phyloP scores from a whole-genome alignment of 2,888 invertebrate species.

The Synergus umbraculus region DNA sequence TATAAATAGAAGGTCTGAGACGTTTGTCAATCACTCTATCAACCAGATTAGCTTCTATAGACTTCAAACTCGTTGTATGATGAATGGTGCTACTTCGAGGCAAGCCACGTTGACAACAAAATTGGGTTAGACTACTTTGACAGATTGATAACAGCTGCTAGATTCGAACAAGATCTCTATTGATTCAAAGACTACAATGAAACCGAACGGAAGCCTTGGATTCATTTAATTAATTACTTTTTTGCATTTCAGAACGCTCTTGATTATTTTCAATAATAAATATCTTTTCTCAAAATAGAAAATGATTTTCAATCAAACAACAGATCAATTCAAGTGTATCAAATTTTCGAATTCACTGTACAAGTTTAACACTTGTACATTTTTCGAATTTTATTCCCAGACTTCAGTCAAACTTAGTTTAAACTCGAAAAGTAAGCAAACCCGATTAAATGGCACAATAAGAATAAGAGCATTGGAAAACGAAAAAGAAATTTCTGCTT shows the following conservation, averaged over 20 bases:
- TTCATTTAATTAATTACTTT: not conserved
- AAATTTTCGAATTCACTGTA: too few species aligned
- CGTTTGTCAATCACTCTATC: slow-evolving; percentile 40
- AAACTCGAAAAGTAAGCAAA: not conserved
- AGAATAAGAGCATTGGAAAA: not conserved
- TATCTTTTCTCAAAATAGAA: too few species aligned
- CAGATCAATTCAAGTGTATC: not conserved
- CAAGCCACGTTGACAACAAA: slow-evolving; percentile 26
- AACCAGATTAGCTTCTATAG: slow-evolving; percentile 34
- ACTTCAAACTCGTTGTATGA: slow-evolving; percentile 8
- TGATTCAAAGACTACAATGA: not conserved
- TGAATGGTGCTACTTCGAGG: slow-evolving; percentile 15
- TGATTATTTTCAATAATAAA: too few species aligned
- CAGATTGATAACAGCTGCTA: slow-evolving; percentile 29
- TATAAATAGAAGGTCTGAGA: slow-evolving; percentile 23
- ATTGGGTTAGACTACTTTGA: slow-evolving; percentile 28
- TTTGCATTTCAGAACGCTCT: not conserved
- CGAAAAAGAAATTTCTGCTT: not conserved
- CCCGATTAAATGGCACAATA: not conserved
- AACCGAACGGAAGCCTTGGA: not conserved
- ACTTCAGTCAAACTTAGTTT: not conserved
- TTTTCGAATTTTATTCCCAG: not conserved
- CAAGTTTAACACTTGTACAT: not conserved
- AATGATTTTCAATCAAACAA: not conserved
- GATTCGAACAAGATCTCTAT: not conserved